Evolutionary conservation across 1,140 invertebrate species (phyloP).

Genomic region (Eurosta solidaginis): DNA sequence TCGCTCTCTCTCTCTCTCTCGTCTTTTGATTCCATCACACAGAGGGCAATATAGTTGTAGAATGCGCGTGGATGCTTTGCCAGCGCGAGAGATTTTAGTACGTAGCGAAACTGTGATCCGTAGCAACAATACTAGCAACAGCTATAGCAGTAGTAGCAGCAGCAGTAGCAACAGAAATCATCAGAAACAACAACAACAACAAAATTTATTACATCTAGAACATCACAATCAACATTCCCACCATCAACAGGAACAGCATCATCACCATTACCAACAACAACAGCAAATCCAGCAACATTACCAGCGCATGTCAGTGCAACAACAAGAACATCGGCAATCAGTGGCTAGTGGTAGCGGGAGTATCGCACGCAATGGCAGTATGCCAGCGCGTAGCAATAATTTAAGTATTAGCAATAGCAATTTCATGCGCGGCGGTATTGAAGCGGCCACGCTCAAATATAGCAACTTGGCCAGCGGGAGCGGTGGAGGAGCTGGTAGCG

Average conservation of each 20-base stretch:
- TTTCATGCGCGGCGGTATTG: slow-evolving; percentile 52
- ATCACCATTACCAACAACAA: slow-evolving; percentile 49
- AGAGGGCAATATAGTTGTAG: slow-evolving; percentile 59
- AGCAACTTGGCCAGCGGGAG: slow-evolving; percentile 54
- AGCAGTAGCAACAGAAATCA: slow-evolving; percentile 27
- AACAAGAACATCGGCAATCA: slow-evolving; percentile 12
- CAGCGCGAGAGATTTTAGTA: slow-evolving; percentile 54
- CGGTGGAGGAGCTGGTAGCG: slow-evolving; percentile 36
- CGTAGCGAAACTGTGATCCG: slow-evolving; percentile 55
- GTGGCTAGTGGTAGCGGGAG: background rate
- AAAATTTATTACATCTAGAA: slow-evolving; percentile 52
- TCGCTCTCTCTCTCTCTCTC: background rate
- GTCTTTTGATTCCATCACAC: too few relatives aligned
- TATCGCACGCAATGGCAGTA: slow-evolving; percentile 5
- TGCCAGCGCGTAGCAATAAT: background rate
- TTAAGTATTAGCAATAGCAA: slow-evolving; percentile 33
- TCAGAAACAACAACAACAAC: slow-evolving; percentile 31
- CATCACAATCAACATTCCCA: slow-evolving; percentile 40
- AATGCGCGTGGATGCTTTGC: slow-evolving; percentile 55
- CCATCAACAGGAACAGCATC: slow-evolving; percentile 45
- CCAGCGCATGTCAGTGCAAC: slow-evolving; percentile 49
- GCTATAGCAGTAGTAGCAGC: slow-evolving; percentile 35
- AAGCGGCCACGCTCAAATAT: slow-evolving; percentile 53
- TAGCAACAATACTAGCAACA: slow-evolving; percentile 44
- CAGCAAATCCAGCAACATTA: slow-evolving; percentile 42